A percentile compares a stretch with the other conserved stretches of the same genome.
Evolutionary conservation across 1,140 invertebrate genomes (phyloP).

Genomic region (Rhyzopertha dominica): DNA sequence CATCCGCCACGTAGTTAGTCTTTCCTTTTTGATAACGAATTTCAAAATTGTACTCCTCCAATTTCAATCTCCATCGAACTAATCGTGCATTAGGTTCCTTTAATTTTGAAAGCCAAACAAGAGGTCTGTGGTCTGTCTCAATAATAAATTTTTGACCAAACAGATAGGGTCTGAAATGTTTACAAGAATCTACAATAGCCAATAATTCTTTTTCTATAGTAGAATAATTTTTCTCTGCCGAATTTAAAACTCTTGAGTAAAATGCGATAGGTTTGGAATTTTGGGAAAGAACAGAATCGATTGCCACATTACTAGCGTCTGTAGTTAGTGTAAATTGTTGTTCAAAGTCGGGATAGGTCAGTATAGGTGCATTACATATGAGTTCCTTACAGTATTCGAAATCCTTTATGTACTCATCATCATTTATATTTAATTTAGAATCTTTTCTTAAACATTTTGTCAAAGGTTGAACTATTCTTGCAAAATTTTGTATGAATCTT

Average conservation of each 20-base stretch:
- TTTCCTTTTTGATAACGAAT: constrained; percentile 26
- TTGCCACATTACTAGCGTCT: constrained; percentile 39
- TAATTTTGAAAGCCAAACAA: constrained; percentile 36
- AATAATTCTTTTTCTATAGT: constrained; percentile 40
- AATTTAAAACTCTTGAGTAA: no score
- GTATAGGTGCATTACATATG: no score
- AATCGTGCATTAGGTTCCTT: constrained; percentile 43
- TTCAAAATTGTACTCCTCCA: constrained; percentile 20
- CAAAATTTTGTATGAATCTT: no score
- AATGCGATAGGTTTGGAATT: no score
- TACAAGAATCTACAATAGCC: constrained; percentile 43
- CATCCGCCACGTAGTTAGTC: constrained; percentile 24
- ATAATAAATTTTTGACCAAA: constrained; percentile 45
- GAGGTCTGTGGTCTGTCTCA: constrained; percentile 47
- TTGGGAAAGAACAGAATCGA: constrained; percentile 41
- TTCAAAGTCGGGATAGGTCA: constrained; percentile 40
- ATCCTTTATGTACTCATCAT: no score
- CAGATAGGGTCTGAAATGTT: constrained; percentile 47
- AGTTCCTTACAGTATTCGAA: no score
- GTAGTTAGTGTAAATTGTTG: constrained; percentile 40
- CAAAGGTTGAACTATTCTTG: no score
- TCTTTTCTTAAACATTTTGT: no score
- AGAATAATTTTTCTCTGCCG: not conserved
- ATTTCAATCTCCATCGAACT: constrained; percentile 34
- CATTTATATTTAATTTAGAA: no score